phyloP scores from a whole-genome alignment of 2,113 vertebrate genomes.

The Leiothrix lutea region DNA sequence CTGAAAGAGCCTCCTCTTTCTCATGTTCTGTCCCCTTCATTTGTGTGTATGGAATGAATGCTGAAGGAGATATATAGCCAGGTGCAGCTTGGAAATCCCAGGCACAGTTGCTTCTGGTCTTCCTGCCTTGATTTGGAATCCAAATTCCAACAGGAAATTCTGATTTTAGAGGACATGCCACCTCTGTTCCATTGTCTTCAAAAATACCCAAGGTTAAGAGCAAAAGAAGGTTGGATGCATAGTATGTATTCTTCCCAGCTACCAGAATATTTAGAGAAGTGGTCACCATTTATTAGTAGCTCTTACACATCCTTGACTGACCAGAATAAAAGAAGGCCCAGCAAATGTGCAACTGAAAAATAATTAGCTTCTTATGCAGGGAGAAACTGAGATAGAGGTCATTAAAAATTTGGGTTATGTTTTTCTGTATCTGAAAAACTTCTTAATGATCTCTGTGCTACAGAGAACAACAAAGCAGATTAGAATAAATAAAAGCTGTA shows the following conservation, averaged over 20 bases:
- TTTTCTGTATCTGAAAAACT: not conserved
- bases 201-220: not conserved
- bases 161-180: not conserved
- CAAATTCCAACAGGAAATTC: not conserved
- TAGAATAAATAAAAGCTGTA: conserved; percentile 15
- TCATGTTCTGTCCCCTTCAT: not conserved
- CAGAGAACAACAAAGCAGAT: conserved; percentile 26
- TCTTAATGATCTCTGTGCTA: not conserved
- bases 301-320: not conserved
- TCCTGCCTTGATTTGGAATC: not conserved
- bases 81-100: not conserved
- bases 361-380: not conserved
- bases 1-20: not conserved
- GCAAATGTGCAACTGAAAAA: not conserved
- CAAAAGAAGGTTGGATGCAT: not conserved
- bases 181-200: not conserved
- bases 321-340: not conserved
- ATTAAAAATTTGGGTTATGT: conserved; percentile 11
- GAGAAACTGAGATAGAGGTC: not conserved
- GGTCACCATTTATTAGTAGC: not conserved
- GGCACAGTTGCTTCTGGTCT: not conserved
- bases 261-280: not conserved
- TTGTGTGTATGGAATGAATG: not conserved
- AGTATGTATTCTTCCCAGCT: not conserved
- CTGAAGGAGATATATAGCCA: not conserved